These are phyloP conservation scores for Encarsia formosa DNA, from an alignment of 2,888 invertebrate genomes.

Conservation along the genomic window DNA sequence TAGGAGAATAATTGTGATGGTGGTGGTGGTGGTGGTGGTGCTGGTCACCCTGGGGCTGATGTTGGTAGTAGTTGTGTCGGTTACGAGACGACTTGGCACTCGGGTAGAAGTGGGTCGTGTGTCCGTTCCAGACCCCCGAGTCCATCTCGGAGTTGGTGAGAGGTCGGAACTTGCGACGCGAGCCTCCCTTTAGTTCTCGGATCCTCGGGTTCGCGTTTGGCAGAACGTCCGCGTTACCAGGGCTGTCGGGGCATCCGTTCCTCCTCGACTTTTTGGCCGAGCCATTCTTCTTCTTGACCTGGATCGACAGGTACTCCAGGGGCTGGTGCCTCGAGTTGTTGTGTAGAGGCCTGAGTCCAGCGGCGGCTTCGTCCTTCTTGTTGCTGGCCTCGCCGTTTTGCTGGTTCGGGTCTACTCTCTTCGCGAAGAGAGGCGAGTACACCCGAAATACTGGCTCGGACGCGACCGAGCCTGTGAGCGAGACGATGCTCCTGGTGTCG, in stretches of 20 bases:
- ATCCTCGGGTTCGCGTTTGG: constrained; percentile 67
- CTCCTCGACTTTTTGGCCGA: constrained; percentile 30
- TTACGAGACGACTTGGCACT: constrained; percentile 52
- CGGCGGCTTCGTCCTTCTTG: constrained; percentile 8
- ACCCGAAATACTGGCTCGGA: constrained; percentile 45
- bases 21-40: constrained; percentile 20
- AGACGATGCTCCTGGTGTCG: constrained; percentile 70
- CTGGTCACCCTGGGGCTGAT: constrained; percentile 13
- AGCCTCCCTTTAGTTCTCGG: constrained; percentile 54
- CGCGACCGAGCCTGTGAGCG: constrained; percentile 61
- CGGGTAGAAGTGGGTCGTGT: constrained; percentile 64
- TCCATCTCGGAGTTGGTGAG: constrained; percentile 46
- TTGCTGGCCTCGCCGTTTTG: neutral
- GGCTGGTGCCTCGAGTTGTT: constrained; percentile 68
- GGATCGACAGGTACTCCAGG: constrained; percentile 68
- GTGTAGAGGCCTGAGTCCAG: constrained; percentile 42
- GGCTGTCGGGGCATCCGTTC: constrained; percentile 4
- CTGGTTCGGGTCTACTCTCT: neutral
- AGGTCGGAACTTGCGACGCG: constrained; percentile 56
- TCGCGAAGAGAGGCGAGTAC: constrained; percentile 29
- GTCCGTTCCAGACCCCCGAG: constrained; percentile 65
- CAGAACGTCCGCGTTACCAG: constrained; percentile 45
- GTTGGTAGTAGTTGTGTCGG: constrained; percentile 4
- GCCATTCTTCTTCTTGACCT: constrained; percentile 58
- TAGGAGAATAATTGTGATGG: constrained; percentile 10